Percentiles rank a stretch among this genome's conserved stretches.
These are phyloP conservation scores for Pipistrellus pygmaeus DNA, from an alignment of 2,797 vertebrate species.

Conservation along the genomic window DNA sequence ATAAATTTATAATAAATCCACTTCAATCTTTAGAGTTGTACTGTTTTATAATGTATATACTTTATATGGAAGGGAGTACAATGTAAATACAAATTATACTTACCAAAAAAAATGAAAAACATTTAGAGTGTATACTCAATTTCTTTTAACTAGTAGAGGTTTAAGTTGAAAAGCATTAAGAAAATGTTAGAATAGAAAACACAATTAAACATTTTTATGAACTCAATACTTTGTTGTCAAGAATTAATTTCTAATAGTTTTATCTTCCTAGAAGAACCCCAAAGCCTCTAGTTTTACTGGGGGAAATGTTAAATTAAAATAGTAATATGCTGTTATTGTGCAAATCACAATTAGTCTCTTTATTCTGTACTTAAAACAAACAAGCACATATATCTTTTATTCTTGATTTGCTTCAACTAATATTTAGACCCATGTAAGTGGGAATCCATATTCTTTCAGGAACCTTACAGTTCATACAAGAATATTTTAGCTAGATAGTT, in stretches of 20 bases:
- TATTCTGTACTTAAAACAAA: constrained; percentile 58
- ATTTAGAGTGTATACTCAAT: background rate
- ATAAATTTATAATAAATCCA: background rate
- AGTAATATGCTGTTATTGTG: background rate
- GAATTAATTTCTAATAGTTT: background rate
- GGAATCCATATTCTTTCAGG: constrained; percentile 57
- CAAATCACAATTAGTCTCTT: constrained; percentile 73
- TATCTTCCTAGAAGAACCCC: background rate
- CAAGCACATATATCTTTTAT: background rate
- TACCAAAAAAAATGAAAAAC: background rate
- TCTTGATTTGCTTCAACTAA: constrained; percentile 60
- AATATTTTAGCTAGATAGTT: constrained; percentile 77
- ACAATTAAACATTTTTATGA: background rate
- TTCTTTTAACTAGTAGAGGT: background rate
- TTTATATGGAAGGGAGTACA: background rate
- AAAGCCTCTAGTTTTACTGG: background rate
- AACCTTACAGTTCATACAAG: constrained; percentile 58
- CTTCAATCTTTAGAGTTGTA: background rate
- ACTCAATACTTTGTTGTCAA: background rate
- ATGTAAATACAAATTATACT: background rate
- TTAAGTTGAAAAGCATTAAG: background rate
- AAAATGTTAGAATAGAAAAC: background rate
- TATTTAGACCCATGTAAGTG: constrained; percentile 48
- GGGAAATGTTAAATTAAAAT: constrained; percentile 73
- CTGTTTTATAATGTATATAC: background rate